Conservation (phyloP, 2,888 invertebrate genomes). For the Arge pagana region DNA sequence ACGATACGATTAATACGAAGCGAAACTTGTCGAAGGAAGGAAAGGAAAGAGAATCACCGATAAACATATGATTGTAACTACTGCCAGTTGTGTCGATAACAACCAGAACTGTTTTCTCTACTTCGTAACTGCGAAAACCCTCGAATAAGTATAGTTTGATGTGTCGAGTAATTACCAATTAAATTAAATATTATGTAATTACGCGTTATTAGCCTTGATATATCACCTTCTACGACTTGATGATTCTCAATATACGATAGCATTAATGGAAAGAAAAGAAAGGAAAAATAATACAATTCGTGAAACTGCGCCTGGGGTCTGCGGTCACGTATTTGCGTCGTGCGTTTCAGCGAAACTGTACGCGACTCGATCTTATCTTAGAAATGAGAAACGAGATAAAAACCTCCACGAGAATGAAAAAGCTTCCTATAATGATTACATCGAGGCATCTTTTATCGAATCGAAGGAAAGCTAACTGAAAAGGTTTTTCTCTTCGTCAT, state of each 20-base stretch:
- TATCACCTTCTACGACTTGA: constrained; percentile 20
- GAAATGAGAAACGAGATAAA: too few species aligned
- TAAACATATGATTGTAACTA: constrained; percentile 14
- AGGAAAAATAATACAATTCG: too few species aligned
- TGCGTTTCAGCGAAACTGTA: too few species aligned
- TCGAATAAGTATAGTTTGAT: constrained; percentile 23
- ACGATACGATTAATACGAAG: constrained; percentile 10
- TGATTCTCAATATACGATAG: constrained; percentile 18
- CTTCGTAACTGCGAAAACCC: constrained; percentile 21
- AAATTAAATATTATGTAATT: constrained; percentile 17
- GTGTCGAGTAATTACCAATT: constrained; percentile 22
- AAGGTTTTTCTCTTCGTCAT: constrained; percentile 36
- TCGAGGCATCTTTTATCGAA: too few species aligned
- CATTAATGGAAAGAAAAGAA: too few species aligned
- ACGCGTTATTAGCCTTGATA: constrained; percentile 20
- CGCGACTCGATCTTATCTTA: too few species aligned
- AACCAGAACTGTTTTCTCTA: constrained; percentile 20
- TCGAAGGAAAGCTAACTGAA: constrained; percentile 28
- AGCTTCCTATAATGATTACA: too few species aligned
- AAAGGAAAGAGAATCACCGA: constrained; percentile 2
- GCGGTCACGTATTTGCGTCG: too few species aligned
- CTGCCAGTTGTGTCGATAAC: constrained; percentile 24
- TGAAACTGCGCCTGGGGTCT: too few species aligned
- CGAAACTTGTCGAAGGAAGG: constrained; percentile 2
- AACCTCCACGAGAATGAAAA: too few species aligned